Conservation (phyloP, 2,888 invertebrate species). For the Caenorhabditis sp. region DNA sequence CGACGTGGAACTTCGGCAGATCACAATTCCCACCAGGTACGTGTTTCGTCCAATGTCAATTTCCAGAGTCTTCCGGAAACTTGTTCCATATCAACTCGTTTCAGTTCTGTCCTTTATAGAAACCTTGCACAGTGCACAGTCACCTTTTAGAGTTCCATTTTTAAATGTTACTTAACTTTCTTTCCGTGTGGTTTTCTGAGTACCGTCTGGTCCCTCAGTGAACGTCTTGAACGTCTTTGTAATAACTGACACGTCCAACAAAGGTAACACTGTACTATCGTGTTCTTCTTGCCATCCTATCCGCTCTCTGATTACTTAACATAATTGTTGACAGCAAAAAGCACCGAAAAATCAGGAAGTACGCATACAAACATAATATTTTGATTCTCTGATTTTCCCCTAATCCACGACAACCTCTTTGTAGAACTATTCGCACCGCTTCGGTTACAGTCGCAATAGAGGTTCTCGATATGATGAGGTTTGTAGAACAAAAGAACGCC, state of each 20-base stretch:
- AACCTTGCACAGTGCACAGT: slow-evolving; percentile 56
- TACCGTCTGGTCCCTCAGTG: slow-evolving; percentile 33
- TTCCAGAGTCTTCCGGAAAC: not conserved
- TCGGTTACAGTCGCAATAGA: slow-evolving; percentile 67
- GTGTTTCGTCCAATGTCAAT: not conserved
- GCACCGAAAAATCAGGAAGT: not conserved
- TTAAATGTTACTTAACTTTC: slow-evolving; percentile 37
- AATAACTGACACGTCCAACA: slow-evolving; percentile 40
- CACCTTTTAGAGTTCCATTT: slow-evolving; percentile 61
- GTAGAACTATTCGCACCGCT: slow-evolving; percentile 68
- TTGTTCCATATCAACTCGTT: slow-evolving; percentile 15
- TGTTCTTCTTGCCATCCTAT: slow-evolving; percentile 28
- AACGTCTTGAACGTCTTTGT: slow-evolving; percentile 48
- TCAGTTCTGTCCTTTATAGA: slow-evolving; percentile 56
- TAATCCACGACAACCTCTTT: slow-evolving; percentile 59
- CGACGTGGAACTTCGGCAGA: slow-evolving; percentile 67
- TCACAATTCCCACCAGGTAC: slow-evolving; percentile 68
- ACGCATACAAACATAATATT: not conserved
- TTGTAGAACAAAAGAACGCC: slow-evolving; percentile 54
- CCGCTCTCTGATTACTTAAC: slow-evolving; percentile 5
- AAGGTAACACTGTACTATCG: slow-evolving; percentile 45
- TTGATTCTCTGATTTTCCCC: not conserved
- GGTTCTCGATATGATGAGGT: slow-evolving; percentile 70
- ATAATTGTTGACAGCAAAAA: not conserved
- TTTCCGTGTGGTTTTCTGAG: slow-evolving; percentile 52